A percentile compares a stretch with the other conserved stretches of the same genome.
These are phyloP conservation scores for Liparis tanakae DNA, from an alignment of 2,797 vertebrate genomes.

Conservation along the genomic window DNA sequence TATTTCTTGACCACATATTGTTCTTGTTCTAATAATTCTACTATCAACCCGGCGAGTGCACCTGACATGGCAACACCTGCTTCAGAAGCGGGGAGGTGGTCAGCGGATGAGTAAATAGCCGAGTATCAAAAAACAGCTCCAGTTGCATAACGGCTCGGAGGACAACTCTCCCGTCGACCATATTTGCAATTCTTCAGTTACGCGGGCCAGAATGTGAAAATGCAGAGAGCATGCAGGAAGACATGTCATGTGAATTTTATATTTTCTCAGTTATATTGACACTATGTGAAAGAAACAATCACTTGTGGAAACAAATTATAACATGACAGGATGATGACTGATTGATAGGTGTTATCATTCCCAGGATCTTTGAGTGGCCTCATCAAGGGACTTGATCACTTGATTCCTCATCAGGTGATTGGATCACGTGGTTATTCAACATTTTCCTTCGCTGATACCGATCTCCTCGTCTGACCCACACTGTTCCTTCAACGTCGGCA, in stretches of 20 bases:
- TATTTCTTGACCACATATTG: neutral
- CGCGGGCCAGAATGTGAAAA: neutral
- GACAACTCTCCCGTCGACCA: constrained; percentile 3
- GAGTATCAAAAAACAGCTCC: constrained; percentile 37
- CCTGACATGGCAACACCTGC: constrained; percentile 23
- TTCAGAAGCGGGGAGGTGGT: constrained; percentile 22
- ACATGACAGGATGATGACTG: too few relatives aligned
- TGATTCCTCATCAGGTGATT: too few relatives aligned
- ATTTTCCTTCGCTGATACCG: neutral
- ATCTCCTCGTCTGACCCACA: neutral
- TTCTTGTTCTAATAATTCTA: constrained; percentile 12
- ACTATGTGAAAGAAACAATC: too few relatives aligned
- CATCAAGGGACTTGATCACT: too few relatives aligned
- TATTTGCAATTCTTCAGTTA: constrained; percentile 17
- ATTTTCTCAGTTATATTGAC: too few relatives aligned
- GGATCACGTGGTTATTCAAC: too few relatives aligned
- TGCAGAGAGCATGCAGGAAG: neutral
- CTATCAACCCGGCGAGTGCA: constrained; percentile 20
- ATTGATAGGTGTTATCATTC: too few relatives aligned
- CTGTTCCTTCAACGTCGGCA: neutral
- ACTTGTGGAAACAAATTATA: too few relatives aligned
- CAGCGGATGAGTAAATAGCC: constrained; percentile 45
- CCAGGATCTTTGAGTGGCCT: too few relatives aligned
- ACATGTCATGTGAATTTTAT: neutral
- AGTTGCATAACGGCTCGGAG: constrained; percentile 41